Conservation (phyloP, 37 sponge, comb jelly and placozoan genomes). For the Tethya wilhelma region DNA sequence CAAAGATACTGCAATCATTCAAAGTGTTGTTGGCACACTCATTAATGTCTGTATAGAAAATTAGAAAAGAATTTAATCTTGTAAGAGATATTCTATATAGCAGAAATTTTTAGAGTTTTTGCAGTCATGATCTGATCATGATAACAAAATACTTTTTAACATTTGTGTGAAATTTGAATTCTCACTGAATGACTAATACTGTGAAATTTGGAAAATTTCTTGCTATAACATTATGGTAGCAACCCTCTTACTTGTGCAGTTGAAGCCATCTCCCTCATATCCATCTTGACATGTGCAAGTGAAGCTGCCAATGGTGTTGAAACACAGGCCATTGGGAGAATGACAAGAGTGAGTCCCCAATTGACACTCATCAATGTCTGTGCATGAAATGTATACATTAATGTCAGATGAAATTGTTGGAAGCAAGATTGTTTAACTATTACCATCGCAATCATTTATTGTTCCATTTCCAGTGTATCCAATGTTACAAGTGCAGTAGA, state of each 20-base stretch:
- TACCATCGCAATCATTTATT: background rate
- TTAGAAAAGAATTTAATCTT: background rate
- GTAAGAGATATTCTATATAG: too few species aligned
- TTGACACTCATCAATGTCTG: slow-evolving; percentile 40
- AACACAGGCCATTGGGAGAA: slow-evolving; percentile 20
- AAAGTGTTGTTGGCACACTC: background rate
- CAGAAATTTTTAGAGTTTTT: too few species aligned
- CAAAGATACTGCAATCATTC: background rate
- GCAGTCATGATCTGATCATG: too few species aligned
- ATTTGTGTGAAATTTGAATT: background rate
- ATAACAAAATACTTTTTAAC: background rate
- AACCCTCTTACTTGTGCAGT: slow-evolving; percentile 13
- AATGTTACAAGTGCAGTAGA: slow-evolving; percentile 28
- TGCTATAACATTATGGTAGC: background rate
- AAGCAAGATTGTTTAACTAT: too few species aligned
- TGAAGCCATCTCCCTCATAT: slow-evolving; percentile 33
- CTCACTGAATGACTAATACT: background rate
- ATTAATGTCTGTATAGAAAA: background rate
- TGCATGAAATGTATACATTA: background rate
- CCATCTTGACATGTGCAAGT: slow-evolving; percentile 39
- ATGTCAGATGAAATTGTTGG: background rate
- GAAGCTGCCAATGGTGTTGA: slow-evolving; percentile 47
- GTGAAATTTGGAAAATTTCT: background rate
- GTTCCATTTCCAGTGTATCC: slow-evolving; percentile 38
- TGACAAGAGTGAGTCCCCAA: background rate